These are phyloP conservation scores for Cydia amplana DNA, from an alignment of 1,140 invertebrate species.

Conservation along the genomic window DNA sequence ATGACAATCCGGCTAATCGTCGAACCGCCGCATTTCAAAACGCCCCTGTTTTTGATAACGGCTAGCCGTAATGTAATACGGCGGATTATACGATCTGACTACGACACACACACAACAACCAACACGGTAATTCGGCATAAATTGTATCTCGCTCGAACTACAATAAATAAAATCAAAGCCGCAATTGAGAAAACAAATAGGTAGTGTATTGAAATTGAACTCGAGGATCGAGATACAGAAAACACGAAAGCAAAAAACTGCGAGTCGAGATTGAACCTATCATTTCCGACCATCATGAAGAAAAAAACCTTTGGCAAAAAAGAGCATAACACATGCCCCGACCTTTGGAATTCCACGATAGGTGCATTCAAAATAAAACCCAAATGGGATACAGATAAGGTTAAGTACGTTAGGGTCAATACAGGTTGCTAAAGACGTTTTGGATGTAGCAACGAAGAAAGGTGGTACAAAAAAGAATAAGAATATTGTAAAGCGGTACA, in stretches of 20 bases:
- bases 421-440: conserved; percentile 45
- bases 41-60: too few relatives aligned
- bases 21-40: too few relatives aligned
- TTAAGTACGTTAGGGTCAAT: conserved; percentile 31
- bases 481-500: conserved; percentile 68
- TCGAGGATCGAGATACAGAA: background rate
- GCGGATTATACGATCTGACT: too few relatives aligned
- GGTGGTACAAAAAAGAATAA: conserved; percentile 66
- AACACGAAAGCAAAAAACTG: conserved; percentile 13
- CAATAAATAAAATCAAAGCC: background rate
- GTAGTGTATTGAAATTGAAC: conserved; percentile 14
- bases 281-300: conserved; percentile 44
- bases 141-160: background rate
- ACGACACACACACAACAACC: too few relatives aligned
- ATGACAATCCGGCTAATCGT: too few relatives aligned
- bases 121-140: too few relatives aligned
- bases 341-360: conserved; percentile 67
- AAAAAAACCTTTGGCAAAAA: conserved; percentile 70
- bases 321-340: conserved; percentile 65
- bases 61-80: too few relatives aligned
- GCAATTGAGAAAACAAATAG: conserved; percentile 25
- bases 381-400: conserved; percentile 34
- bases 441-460: conserved; percentile 54
- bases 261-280: conserved; percentile 47
- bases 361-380: conserved; percentile 36